phyloP scores from a whole-genome alignment of 2,888 invertebrate species.

The Drosophila glabriapex region DNA sequence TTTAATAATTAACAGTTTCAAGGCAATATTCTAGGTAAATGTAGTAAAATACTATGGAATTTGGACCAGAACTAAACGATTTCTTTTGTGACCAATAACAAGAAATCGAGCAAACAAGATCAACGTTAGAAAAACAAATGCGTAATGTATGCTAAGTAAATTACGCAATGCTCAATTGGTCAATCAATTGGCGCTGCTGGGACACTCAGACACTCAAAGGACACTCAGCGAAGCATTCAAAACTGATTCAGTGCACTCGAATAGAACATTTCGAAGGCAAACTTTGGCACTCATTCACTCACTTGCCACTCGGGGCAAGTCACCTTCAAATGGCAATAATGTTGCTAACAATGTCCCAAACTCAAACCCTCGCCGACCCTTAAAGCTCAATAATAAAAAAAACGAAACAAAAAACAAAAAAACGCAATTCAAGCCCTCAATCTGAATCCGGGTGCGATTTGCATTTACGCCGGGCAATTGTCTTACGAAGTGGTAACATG shows the following conservation, averaged over 20 bases:
- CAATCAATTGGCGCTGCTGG: conserved; percentile 39
- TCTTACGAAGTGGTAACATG: conserved; percentile 76
- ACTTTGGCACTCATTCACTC: conserved; percentile 8
- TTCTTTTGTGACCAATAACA: neutral
- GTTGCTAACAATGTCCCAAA: conserved; percentile 4
- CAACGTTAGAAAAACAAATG: conserved; percentile 8
- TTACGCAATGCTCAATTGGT: conserved; percentile 50
- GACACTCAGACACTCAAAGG: conserved; percentile 20
- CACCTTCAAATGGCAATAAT: conserved; percentile 42
- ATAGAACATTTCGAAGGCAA: conserved; percentile 23
- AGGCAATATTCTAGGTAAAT: neutral
- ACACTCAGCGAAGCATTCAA: conserved; percentile 25
- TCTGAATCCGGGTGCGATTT: conserved; percentile 52
- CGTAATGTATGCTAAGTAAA: conserved; percentile 40
- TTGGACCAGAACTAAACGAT: neutral
- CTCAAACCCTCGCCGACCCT: conserved; percentile 4
- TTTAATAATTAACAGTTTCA: neutral
- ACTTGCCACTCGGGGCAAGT: conserved; percentile 10
- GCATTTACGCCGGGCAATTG: conserved; percentile 65
- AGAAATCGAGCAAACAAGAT: conserved; percentile 9
- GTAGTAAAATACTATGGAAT: no score
- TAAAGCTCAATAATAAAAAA: neutral
- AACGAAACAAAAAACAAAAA: neutral
- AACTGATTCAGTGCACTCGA: conserved; percentile 42
- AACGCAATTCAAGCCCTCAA: conserved; percentile 31